Evolutionary conservation across 2,888 invertebrate genomes (phyloP).

Genomic region (Ochropleura leucogaster): DNA sequence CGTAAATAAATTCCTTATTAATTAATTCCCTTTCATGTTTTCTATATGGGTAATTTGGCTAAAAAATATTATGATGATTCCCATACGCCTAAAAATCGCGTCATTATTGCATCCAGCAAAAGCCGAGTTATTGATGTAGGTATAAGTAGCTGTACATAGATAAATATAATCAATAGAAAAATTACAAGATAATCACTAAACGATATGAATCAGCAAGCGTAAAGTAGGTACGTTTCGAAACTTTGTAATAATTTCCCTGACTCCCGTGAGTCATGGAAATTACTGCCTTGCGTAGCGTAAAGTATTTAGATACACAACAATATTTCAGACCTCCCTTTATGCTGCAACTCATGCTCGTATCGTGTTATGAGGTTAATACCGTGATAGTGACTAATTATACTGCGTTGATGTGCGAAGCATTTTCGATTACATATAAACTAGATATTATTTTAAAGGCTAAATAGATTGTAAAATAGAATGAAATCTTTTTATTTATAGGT

Average conservation of each 20-base stretch:
- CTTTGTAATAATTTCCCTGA: constrained; percentile 26
- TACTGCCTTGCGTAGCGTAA: constrained; percentile 14
- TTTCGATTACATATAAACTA: background rate
- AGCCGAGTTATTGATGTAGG: too few species aligned
- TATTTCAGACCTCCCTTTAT: constrained; percentile 5
- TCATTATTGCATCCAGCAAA: too few species aligned
- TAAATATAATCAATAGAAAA: background rate
- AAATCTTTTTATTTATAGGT: background rate
- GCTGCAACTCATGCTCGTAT: constrained; percentile 31
- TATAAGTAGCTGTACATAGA: background rate
- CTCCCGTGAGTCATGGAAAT: constrained; percentile 1
- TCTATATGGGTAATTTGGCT: background rate
- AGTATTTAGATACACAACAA: background rate
- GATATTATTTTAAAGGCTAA: background rate
- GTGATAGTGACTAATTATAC: constrained; percentile 57
- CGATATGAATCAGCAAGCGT: constrained; percentile 9
- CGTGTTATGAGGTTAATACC: constrained; percentile 38
- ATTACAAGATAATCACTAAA: background rate
- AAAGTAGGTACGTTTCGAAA: background rate
- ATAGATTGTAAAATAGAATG: background rate
- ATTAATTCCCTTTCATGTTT: background rate
- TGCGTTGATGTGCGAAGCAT: constrained; percentile 28
- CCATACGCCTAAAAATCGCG: background rate
- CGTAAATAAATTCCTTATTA: background rate
- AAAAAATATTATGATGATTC: background rate